Evolutionary conservation across 53 echinoderm and acorn worm species (phyloP).

Genomic region (Holothuria scabra): DNA sequence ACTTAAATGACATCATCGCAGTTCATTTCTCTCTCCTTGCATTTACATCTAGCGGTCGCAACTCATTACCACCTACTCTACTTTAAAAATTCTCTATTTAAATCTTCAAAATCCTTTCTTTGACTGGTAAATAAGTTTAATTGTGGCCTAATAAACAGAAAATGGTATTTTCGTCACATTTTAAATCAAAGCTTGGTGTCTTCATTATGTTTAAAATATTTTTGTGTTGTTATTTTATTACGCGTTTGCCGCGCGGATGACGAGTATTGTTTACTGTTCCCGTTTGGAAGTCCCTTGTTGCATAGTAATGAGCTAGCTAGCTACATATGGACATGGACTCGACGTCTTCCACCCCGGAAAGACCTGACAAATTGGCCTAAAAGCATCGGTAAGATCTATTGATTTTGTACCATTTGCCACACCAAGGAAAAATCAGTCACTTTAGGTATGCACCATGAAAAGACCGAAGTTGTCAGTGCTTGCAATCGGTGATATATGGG

Average conservation of each 20-base stretch:
- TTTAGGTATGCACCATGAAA: background rate
- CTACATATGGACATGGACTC: slow-evolving; percentile 50
- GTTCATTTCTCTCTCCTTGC: background rate
- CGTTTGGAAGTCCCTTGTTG: slow-evolving; percentile 53
- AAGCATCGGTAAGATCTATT: slow-evolving; percentile 46
- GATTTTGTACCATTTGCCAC: slow-evolving; percentile 1
- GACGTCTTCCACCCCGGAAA: slow-evolving; percentile 47
- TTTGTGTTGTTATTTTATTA: slow-evolving; percentile 26
- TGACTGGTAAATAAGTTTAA: too few relatives aligned
- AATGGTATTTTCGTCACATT: too few relatives aligned
- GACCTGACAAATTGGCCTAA: slow-evolving; percentile 40
- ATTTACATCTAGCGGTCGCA: slow-evolving; percentile 24
- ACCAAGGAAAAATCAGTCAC: background rate
- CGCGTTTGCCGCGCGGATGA: slow-evolving; percentile 34
- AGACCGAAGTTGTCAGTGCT: slow-evolving; percentile 5
- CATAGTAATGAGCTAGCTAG: slow-evolving; percentile 56
- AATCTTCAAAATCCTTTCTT: too few relatives aligned
- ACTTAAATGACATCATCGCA: slow-evolving; percentile 5
- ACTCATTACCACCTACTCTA: background rate
- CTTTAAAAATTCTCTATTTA: too few relatives aligned
- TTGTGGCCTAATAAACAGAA: too few relatives aligned
- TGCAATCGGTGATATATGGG: slow-evolving; percentile 35
- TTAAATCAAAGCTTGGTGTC: too few relatives aligned
- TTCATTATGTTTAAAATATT: too few relatives aligned
- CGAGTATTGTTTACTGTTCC: slow-evolving; percentile 47